Base-by-base conservation (phyloP, 2,888 invertebrate species). In the Hyposoter dolosus region DNA sequence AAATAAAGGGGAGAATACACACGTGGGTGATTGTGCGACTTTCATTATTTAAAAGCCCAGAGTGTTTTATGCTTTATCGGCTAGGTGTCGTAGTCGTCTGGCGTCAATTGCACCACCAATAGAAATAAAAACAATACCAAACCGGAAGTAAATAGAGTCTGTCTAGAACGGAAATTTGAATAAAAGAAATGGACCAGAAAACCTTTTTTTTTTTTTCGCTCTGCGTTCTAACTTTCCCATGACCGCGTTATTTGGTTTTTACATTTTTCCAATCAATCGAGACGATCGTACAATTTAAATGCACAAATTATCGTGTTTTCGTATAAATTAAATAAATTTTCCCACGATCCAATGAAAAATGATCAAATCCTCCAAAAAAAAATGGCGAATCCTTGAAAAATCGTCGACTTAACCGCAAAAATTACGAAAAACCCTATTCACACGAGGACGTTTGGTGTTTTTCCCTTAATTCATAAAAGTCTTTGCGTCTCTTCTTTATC, bases 11-110 rank as follows among this genome's bases (percentile, higher is more conserved):
- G 72, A 63, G 77, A 19, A 35, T 43, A 47, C 35, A 45, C 75
- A 66, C 71, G 53, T 75, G 71, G 53, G 76, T 66, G 53, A 78
- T 28, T 80, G 69, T 81, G 78, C 68, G 72, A 40, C 68, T 56
- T 71, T 71, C 76, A 56, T 85, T 80, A 85, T 78, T 80, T 71
- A 56, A 76, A 76, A 75, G 65, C 47, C 56, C 56, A 40, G 72
- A 32, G 68, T 68, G 74, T 50, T 72, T 72, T 65, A 65, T 28
- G 43, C 17, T 47, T 50, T 43, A 78, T 72, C 77, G 77, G 60
- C 56, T 35, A 28, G 66, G 60, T 43, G 60, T 68, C 82, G 75
- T 82, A 47, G 68, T 53, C 45, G 79, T 72, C 65, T 69, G 82
- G 76, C 82, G 69, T 82, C 82, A 82, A 69, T 82, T 68, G 72